These are phyloP conservation scores for mouse (Mus musculus) DNA, from an alignment of 2,113 vertebrate genomes.

Conservation along the genomic window DNA sequence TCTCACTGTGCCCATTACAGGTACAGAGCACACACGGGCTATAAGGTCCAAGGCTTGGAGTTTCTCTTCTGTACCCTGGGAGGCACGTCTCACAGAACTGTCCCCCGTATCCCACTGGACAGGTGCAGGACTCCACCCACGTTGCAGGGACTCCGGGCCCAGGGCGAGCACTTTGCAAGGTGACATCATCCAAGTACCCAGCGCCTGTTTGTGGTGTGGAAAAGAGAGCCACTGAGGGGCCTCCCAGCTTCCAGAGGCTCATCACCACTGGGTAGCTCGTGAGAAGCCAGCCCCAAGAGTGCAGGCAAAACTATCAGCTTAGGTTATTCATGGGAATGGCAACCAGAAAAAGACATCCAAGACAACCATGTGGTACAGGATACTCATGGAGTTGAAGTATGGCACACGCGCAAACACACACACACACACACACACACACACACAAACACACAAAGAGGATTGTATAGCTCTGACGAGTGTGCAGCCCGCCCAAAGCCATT, in stretches of 20 bases:
- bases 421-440: background rate
- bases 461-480: background rate
- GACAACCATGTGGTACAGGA: background rate
- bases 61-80: constrained; percentile 91
- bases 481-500: background rate
- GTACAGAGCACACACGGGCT: constrained; percentile 94
- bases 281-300: background rate
- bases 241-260: background rate
- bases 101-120: constrained; percentile 93
- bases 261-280: background rate
- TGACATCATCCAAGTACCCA: constrained; percentile 94
- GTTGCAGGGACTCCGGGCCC: constrained; percentile 88
- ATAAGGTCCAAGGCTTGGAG: constrained; percentile 89
- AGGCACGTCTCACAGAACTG: constrained; percentile 96
- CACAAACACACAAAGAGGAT: background rate
- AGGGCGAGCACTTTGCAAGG: constrained; percentile 89
- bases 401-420: background rate
- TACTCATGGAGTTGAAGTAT: background rate
- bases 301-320: background rate
- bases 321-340: background rate
- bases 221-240: background rate
- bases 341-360: background rate
- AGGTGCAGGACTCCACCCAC: constrained; percentile 97
- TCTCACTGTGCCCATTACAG: constrained; percentile 95
- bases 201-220: constrained; percentile 86